phyloP scores from a whole-genome alignment of 1,140 invertebrate species.

The Pteromalus puparum region DNA sequence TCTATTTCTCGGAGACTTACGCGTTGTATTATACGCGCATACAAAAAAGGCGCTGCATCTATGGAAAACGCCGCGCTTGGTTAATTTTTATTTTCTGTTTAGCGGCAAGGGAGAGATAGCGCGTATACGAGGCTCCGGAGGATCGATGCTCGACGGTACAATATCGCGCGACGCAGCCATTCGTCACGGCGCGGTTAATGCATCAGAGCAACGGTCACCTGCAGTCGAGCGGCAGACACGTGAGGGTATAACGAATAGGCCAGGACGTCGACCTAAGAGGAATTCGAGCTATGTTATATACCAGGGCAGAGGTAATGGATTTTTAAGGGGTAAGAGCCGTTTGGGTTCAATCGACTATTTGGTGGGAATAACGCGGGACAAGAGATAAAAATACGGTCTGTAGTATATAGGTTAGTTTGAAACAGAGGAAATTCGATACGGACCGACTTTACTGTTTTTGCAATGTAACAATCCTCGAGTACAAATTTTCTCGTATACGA shows the following conservation, averaged over 20 bases:
- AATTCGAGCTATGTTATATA: neutral
- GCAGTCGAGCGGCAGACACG: neutral
- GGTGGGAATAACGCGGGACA: neutral
- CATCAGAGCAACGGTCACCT: neutral
- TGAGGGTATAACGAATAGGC: neutral
- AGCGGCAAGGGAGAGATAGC: neutral
- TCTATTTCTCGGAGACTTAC: too few species aligned
- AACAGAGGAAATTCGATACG: neutral
- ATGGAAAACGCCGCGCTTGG: neutral
- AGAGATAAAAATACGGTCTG: too few species aligned
- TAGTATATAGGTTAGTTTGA: too few species aligned
- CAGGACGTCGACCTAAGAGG: neutral
- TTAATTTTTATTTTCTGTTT: constrained; percentile 6
- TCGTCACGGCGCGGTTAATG: neutral
- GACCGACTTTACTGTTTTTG: too few species aligned
- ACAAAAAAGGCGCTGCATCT: too few species aligned
- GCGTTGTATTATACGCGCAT: too few species aligned
- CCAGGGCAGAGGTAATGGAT: neutral
- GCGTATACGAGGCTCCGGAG: constrained; percentile 11
- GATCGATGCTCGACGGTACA: neutral
- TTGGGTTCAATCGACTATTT: neutral
- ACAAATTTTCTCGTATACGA: neutral
- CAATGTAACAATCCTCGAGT: too few species aligned
- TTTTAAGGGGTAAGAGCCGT: neutral
- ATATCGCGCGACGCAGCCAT: neutral